Evolutionary conservation across 2,797 vertebrate genomes (phyloP), one percentile per base, ranked within the genome.

Genomic region (Sebastes steindachneri): DNA sequence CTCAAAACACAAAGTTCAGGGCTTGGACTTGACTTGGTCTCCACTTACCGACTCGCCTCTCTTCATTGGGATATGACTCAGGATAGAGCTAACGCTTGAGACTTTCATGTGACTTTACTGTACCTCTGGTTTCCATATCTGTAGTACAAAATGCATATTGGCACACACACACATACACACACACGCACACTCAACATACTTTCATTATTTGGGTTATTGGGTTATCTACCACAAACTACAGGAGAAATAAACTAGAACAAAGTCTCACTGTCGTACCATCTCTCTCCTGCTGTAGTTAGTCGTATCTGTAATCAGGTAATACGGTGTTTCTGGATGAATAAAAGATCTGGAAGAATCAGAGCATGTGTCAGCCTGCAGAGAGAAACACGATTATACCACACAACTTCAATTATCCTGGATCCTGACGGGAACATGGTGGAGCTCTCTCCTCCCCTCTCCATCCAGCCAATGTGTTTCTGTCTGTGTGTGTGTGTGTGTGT

Each of bases 311-410:
- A 25, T 21, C 21, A 71, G 54, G 9, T 57, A 23, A 63, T 23
- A 2, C 5, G 14, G 28, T 62, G 12, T 53, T 54, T 63, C 11
- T 58, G 45, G 33, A 17, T 60, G 29, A 41, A 66, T 10, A 2
- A 4, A 23, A 45, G 8, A 45, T 63, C 11, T 58, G 45, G 33
- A 17, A 55, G 29, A 41, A 66, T 62, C 63, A 11, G 33, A 82
- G 59, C 82, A 29, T 83, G 86, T 80, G 57, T 58, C 21, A 72
- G 67, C 77, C 41, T 77, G 73, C 70, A 71, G 64, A 62, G 21
- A 75, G 7, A 75, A 60, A 63, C 57, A 48, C 0, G 8, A 72
- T 70, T 3, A 74, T 25, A 73, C n/a, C 11, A 35, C 21, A 55
- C 31, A 78, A 81, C n/a, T 14, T 59, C 11, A 69, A 28, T 54